These are phyloP conservation scores for Drosophila kanekoi DNA, from an alignment of 2,888 invertebrate genomes.

Conservation along the genomic window DNA sequence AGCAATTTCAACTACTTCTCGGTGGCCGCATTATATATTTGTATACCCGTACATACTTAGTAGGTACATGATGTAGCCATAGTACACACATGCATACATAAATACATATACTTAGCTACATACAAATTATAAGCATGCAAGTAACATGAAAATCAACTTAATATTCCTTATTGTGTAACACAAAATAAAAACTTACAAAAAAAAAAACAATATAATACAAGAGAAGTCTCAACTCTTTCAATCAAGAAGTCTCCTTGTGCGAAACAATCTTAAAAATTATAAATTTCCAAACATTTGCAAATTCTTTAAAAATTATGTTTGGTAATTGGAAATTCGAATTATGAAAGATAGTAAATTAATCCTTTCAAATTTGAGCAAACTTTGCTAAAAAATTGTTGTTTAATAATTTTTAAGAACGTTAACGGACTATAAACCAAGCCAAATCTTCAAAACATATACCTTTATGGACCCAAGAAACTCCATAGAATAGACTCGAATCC, in stretches of 20 bases:
- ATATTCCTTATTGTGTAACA: slow-evolving; percentile 79
- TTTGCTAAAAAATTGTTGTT: too few relatives aligned
- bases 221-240: background rate
- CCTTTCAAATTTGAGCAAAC: too few relatives aligned
- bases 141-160: slow-evolving; percentile 65
- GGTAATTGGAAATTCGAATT: too few relatives aligned
- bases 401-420: too few relatives aligned
- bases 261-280: too few relatives aligned
- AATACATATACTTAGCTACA: slow-evolving; percentile 36
- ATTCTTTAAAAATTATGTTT: too few relatives aligned
- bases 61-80: slow-evolving; percentile 26
- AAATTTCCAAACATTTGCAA: too few relatives aligned
- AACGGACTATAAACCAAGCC: too few relatives aligned
- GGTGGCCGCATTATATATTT: slow-evolving; percentile 32
- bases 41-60: slow-evolving; percentile 50
- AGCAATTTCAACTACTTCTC: slow-evolving; percentile 25
- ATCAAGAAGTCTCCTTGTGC: background rate
- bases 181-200: slow-evolving; percentile 48
- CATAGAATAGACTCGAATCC: too few relatives aligned
- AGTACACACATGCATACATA: slow-evolving; percentile 17
- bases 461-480: too few relatives aligned
- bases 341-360: too few relatives aligned
- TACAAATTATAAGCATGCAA: slow-evolving; percentile 44
- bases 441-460: too few relatives aligned
- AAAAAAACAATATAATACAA: slow-evolving; percentile 3